Conservation (phyloP, 2,797 vertebrate species). For the Rhinella marina region DNA sequence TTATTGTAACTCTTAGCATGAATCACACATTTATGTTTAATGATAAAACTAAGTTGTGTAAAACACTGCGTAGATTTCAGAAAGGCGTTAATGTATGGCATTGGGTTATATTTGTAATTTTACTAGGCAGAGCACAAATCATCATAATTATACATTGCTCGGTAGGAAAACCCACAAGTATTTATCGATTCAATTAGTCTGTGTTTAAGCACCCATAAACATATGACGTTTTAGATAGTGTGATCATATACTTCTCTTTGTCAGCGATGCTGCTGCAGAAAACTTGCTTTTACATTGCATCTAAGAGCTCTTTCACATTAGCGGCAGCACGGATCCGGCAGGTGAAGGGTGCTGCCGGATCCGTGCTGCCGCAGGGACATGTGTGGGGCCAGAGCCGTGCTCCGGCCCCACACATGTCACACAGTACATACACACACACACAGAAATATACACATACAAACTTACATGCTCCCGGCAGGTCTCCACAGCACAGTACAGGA, state of each 20-base stretch:
- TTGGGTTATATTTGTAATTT: conserved; percentile 25
- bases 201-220: conserved; percentile 15
- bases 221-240: conserved; percentile 12
- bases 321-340: no score
- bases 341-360: no score
- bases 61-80: neutral
- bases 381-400: no score
- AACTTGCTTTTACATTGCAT: neutral
- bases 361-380: no score
- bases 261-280: conserved; percentile 3
- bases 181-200: conserved; percentile 45
- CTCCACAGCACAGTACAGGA: no score
- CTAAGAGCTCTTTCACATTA: no score
- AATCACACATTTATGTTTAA: neutral
- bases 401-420: no score
- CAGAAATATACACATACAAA: no score
- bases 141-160: conserved; percentile 25
- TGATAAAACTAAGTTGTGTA: neutral
- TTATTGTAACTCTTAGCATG: neutral
- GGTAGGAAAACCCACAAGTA: neutral
- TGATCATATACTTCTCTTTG: neutral
- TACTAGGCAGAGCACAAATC: conserved; percentile 1
- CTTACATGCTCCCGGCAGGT: no score
- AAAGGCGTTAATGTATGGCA: neutral
- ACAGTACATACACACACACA: no score